Evolutionary conservation across 2,797 vertebrate genomes (phyloP).

Genomic region (Characodon lateralis): DNA sequence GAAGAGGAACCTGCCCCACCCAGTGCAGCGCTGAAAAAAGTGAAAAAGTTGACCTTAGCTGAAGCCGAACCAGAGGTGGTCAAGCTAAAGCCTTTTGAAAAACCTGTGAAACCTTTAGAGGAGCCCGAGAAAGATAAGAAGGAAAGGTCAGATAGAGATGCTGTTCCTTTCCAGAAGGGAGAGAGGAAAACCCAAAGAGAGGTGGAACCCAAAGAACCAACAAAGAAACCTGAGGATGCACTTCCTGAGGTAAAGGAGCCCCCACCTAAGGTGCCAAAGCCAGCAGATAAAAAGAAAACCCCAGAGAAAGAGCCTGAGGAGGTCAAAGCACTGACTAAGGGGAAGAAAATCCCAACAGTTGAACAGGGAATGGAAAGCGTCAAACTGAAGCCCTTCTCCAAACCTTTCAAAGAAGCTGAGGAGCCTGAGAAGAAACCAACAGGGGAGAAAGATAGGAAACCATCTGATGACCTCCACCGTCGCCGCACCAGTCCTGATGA

Average conservation of each 20-base stretch:
- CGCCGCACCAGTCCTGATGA: conserved; percentile 55
- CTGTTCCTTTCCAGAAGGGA: conserved; percentile 65
- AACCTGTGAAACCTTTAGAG: conserved; percentile 57
- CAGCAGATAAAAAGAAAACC: conserved; percentile 63
- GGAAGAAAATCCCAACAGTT: conserved; percentile 65
- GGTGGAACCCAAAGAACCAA: conserved; percentile 64
- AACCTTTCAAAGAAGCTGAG: conserved; percentile 63
- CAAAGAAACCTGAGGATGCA: conserved; percentile 59
- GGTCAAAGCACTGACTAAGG: conserved; percentile 62
- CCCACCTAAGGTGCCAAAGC: conserved; percentile 56
- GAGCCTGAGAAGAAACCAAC: conserved; percentile 69
- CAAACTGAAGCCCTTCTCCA: conserved; percentile 77
- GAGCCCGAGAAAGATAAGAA: conserved; percentile 68
- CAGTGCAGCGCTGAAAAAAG: conserved; percentile 69
- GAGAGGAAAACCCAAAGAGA: conserved; percentile 68
- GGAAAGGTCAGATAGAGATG: conserved; percentile 64
- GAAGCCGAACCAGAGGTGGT: conserved; percentile 73
- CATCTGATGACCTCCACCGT: conserved; percentile 46
- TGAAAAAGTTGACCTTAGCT: conserved; percentile 73
- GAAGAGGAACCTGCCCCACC: conserved; percentile 65
- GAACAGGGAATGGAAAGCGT: conserved; percentile 73
- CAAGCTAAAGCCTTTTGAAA: conserved; percentile 82
- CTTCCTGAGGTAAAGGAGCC: conserved; percentile 61
- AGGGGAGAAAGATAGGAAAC: conserved; percentile 67
- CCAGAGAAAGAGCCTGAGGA: conserved; percentile 67